Evolutionary conservation across 2,113 vertebrate species (phyloP), one percentile per base, ranked within the genome.

Genomic region (Passer domesticus): DNA sequence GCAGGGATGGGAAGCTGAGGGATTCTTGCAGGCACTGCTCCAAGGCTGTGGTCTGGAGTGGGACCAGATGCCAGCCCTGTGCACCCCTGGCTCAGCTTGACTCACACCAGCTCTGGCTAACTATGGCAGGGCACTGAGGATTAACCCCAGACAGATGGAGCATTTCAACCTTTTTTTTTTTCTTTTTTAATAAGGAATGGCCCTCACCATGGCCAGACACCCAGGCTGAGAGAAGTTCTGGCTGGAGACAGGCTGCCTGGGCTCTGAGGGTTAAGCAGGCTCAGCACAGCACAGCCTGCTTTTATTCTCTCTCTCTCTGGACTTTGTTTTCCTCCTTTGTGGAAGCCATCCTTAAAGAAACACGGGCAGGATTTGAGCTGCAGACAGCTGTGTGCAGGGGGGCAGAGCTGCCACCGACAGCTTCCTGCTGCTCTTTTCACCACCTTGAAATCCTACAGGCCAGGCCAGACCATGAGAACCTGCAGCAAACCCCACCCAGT

Each of bases 231-330:
- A 55, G 55, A 62, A 76, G 41, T 62, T 49, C 70, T 90, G 87
- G 63, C n/a, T 41, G 46, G 58, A 72, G 66, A 15, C 2, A 0
- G 59, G 35, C 30, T 70, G 39, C 12, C 46, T 0, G 3, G 74
- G 25, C 74, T 41, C n/a, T 5, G 43, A 87, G 88, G 90, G 92
- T 87, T 95, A 94, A 89, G 92, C 60, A 91, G 76, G 79, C 79
- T 83, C 70, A 90, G 73, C 49, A 62, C 46, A 78, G 72, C 44
- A 30, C 55, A 89, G 81, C 49, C 76, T 35, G 68, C 69, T 89
- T 81, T 94, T 69, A 83, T 91, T 80, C 73, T 94, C 87, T 83
- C 87, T 83, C 73, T 94, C 81, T 50, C 90, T 49, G 46, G 58
- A 81, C 74, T 87, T 89, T 83, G 77, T 56, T 91, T 89, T 89